Conservation (phyloP, 1,140 invertebrate species). For the Phortica variegata region DNA sequence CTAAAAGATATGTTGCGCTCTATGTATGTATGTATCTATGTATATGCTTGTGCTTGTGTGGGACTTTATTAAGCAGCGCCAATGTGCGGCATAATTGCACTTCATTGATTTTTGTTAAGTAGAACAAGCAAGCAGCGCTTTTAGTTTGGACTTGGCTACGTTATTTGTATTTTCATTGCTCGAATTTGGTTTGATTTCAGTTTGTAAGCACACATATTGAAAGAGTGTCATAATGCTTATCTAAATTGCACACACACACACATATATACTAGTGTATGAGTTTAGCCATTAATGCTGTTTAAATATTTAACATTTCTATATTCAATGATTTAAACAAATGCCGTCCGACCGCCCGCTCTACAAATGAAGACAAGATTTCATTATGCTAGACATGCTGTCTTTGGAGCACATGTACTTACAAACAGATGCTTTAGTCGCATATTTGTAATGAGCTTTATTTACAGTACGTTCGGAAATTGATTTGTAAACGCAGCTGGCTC, state of each 20-base stretch:
- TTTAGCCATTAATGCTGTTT: constrained; percentile 18
- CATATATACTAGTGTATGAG: not conserved
- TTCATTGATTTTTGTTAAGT: constrained; percentile 46
- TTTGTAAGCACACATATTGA: constrained; percentile 41
- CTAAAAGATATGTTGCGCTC: constrained; percentile 16
- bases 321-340: too few relatives aligned
- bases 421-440: too few relatives aligned
- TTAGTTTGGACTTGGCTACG: constrained; percentile 11
- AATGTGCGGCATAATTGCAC: constrained; percentile 54
- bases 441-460: too few relatives aligned
- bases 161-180: constrained; percentile 23
- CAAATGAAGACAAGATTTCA: too few relatives aligned
- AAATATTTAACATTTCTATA: constrained; percentile 39
- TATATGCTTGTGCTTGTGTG: constrained; percentile 26
- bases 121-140: not conserved
- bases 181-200: too few relatives aligned
- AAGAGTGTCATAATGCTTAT: constrained; percentile 55
- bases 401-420: too few relatives aligned
- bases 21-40: constrained; percentile 15
- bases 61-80: too few relatives aligned
- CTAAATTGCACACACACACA: constrained; percentile 40
- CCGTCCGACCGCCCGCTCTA: too few relatives aligned
- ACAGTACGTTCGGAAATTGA: constrained; percentile 26
- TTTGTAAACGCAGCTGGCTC: constrained; percentile 31
- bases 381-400: too few relatives aligned